Percentiles rank a stretch among this genome's conserved stretches.
These are phyloP conservation scores for Metopolophium dirhodum DNA, from an alignment of 1,140 invertebrate genomes.

Conservation along the genomic window DNA sequence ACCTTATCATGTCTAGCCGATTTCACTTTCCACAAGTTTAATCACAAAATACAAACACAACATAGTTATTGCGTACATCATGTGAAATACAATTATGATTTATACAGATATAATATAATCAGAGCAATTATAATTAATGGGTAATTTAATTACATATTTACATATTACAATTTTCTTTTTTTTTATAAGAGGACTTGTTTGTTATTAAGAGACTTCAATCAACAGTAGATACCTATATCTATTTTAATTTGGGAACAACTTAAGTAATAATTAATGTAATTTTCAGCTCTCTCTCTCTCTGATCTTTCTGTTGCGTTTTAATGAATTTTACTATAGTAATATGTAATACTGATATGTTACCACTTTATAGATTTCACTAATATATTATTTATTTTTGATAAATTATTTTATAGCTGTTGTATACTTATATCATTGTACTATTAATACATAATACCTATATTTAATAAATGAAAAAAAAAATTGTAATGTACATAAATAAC, in stretches of 20 bases:
- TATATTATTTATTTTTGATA: background rate
- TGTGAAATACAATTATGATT: background rate
- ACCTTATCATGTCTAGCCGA: constrained; percentile 26
- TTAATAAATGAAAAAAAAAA: no score
- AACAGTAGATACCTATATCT: background rate
- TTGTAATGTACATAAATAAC: no score
- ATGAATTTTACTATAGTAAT: background rate
- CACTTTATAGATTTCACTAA: background rate
- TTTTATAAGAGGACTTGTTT: background rate
- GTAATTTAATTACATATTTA: background rate
- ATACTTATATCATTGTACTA: background rate
- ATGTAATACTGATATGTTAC: background rate
- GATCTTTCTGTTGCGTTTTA: background rate
- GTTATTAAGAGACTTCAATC: background rate
- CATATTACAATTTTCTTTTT: background rate
- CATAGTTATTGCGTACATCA: background rate
- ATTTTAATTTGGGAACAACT: background rate
- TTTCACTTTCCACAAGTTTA: background rate
- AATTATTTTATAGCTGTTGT: background rate
- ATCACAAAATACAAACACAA: background rate
- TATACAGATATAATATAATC: background rate
- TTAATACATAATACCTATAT: background rate
- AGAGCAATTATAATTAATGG: constrained; percentile 1
- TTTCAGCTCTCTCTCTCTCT: background rate
- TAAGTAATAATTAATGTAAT: background rate